Evolutionary conservation across 2,888 invertebrate species (phyloP).

Genomic region (Gastracanthus pulcherrimus): DNA sequence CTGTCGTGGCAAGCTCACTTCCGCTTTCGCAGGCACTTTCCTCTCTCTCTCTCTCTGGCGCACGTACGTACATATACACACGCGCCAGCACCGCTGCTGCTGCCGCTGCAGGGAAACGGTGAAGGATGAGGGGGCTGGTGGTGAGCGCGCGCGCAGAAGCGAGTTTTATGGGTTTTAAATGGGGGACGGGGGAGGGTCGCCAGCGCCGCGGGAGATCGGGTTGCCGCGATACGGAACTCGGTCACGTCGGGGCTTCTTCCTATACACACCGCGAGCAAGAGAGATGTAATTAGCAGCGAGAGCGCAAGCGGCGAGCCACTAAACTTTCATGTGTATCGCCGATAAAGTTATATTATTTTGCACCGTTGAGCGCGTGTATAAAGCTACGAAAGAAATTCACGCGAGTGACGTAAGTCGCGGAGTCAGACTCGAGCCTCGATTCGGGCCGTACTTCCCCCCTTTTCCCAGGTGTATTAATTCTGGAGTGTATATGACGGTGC

Average conservation of each 20-base stretch:
- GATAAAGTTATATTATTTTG: constrained; percentile 37
- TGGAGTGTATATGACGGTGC: too few species aligned
- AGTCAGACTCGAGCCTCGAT: not conserved
- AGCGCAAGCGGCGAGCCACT: not conserved
- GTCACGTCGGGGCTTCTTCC: constrained; percentile 65
- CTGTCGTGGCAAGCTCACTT: constrained; percentile 56
- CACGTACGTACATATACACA: not conserved
- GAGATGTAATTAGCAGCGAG: constrained; percentile 29
- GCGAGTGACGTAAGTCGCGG: too few species aligned
- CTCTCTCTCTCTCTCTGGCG: not conserved
- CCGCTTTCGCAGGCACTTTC: constrained; percentile 40
- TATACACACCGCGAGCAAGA: not conserved
- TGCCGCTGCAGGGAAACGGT: too few species aligned
- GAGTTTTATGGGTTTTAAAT: constrained; percentile 61
- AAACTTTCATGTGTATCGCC: constrained; percentile 18
- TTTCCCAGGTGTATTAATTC: constrained; percentile 31
- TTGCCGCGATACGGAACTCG: constrained; percentile 68
- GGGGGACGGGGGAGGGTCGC: constrained; percentile 55
- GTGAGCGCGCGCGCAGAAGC: constrained; percentile 24
- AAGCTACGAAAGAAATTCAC: too few species aligned
- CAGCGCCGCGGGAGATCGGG: constrained; percentile 54
- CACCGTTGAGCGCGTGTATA: too few species aligned
- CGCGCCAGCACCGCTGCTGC: too few species aligned
- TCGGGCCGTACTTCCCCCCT: not conserved
- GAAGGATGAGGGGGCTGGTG: too few species aligned